phyloP scores from a whole-genome alignment of 2,113 vertebrate genomes.

The Alaudala cheleensis region DNA sequence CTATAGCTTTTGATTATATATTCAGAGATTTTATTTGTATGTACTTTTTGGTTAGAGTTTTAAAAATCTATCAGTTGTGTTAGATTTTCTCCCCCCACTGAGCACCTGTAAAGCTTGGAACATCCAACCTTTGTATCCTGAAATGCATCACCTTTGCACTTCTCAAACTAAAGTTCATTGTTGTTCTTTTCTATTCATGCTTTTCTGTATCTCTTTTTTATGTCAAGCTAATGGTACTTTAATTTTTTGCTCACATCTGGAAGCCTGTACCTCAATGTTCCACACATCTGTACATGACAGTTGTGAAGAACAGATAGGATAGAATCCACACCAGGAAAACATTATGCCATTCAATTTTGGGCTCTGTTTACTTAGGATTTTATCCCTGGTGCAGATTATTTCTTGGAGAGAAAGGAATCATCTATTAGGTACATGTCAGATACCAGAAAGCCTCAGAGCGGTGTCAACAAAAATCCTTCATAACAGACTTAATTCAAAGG shows the following conservation, averaged over 20 bases:
- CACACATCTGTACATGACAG: background rate
- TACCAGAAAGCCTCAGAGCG: background rate
- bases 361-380: background rate
- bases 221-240: background rate
- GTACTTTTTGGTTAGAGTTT: background rate
- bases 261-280: background rate
- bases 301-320: background rate
- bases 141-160: background rate
- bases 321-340: background rate
- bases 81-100: background rate
- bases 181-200: background rate
- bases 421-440: background rate
- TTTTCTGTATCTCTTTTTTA: background rate
- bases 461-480: background rate
- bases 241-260: background rate
- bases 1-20: background rate
- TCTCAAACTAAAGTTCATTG: background rate
- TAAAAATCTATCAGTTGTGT: background rate
- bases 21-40: background rate
- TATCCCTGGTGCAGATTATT: background rate
- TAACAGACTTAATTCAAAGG: background rate
- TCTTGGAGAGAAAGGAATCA: background rate
- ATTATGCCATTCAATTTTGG: background rate
- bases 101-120: background rate
- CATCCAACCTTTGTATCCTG: background rate